Percentiles rank a stretch among this genome's conserved stretches.
phyloP scores from a whole-genome alignment of 2,888 invertebrate species.

The Zygogramma bicolorata region DNA sequence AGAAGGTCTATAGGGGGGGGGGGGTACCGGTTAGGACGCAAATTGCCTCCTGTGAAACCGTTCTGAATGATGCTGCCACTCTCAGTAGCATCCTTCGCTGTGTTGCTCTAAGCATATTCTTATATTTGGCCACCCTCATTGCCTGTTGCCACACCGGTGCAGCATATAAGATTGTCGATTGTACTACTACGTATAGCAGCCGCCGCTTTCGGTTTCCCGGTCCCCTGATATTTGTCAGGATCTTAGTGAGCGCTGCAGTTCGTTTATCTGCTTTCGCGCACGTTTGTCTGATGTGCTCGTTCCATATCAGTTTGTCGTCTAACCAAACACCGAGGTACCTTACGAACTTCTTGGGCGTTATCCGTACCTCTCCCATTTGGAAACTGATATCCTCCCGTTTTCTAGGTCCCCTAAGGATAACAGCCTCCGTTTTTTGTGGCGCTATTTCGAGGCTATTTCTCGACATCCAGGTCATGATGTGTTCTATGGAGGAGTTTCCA shows the following conservation, averaged over 20 bases:
- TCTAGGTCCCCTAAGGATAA: conserved; percentile 19
- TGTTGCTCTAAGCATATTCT: background rate
- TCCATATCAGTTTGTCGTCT: conserved; percentile 21
- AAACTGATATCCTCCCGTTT: conserved; percentile 13
- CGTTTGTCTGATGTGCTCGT: conserved; percentile 7
- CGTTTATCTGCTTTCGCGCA: conserved; percentile 11
- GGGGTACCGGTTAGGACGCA: conserved; percentile 16
- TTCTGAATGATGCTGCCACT: conserved; percentile 27
- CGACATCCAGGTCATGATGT: background rate
- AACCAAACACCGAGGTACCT: conserved; percentile 31
- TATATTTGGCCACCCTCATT: conserved; percentile 5
- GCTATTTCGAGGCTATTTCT: background rate
- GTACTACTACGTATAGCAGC: conserved; percentile 19
- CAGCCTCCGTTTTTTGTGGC: conserved; percentile 28
- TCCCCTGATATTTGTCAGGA: conserved; percentile 20
- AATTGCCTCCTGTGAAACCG: conserved; percentile 28
- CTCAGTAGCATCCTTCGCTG: conserved; percentile 19
- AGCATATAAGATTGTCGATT: conserved; percentile 32
- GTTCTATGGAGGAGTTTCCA: background rate
- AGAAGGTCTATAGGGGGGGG: conserved; percentile 21
- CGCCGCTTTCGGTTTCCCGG: conserved; percentile 21
- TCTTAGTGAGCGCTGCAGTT: background rate
- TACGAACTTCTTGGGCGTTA: conserved; percentile 9
- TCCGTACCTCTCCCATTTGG: background rate
- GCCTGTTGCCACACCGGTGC: conserved; percentile 30